Percentiles rank a stretch among this genome's conserved stretches.
Conservation (phyloP, 2,888 invertebrate genomes). For the Lepidocyrtinus sp. region DNA sequence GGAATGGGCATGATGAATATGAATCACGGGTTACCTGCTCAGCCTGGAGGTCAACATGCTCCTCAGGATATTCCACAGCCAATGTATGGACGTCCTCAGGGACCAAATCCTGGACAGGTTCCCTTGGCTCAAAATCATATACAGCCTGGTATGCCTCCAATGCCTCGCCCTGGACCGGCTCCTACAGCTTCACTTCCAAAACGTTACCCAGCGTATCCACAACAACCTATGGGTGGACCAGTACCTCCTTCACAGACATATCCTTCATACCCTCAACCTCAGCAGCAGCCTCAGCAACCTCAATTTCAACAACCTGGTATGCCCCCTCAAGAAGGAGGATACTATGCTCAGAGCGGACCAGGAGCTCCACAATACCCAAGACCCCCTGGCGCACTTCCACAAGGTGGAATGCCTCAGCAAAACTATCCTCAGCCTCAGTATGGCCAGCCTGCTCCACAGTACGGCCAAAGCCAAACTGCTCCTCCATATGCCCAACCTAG, state of each 20-base stretch:
- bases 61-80: slow-evolving; percentile 2
- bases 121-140: slow-evolving; percentile 29
- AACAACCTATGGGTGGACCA: slow-evolving; percentile 38
- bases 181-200: slow-evolving; percentile 29
- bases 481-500: slow-evolving; percentile 62
- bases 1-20: too few species aligned
- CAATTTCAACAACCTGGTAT: slow-evolving; percentile 46
- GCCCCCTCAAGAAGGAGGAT: slow-evolving; percentile 53
- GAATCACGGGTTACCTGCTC: not conserved
- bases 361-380: slow-evolving; percentile 39
- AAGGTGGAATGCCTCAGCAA: slow-evolving; percentile 41
- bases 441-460: slow-evolving; percentile 32
- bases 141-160: slow-evolving; percentile 63
- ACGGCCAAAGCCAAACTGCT: not conserved
- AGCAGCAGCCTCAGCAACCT: slow-evolving; percentile 30
- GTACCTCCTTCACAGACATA: slow-evolving; percentile 43
- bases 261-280: slow-evolving; percentile 48
- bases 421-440: slow-evolving; percentile 46
- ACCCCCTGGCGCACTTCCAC: slow-evolving; percentile 38
- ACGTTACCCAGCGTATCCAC: slow-evolving; percentile 47
- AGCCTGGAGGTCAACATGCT: not conserved
- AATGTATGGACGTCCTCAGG: slow-evolving; percentile 26
- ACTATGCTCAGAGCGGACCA: slow-evolving; percentile 37
- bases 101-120: slow-evolving; percentile 7
- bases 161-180: slow-evolving; percentile 47